Evolutionary conservation across 2,888 invertebrate genomes (phyloP).

Genomic region (Pammene fasciana): DNA sequence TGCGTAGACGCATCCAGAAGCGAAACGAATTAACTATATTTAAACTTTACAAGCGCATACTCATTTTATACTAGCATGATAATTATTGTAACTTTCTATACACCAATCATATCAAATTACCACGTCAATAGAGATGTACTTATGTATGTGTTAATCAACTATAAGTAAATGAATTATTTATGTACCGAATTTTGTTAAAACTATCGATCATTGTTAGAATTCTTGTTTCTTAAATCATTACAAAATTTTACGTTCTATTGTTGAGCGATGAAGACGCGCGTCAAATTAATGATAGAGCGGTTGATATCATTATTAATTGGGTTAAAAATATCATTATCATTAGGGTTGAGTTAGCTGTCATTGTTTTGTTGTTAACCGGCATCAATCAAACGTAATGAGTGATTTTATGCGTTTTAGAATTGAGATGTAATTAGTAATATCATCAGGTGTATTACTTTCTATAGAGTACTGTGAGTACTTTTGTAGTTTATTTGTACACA

Average conservation of each 20-base stretch:
- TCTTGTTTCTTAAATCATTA: slow-evolving; percentile 34
- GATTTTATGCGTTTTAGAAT: slow-evolving; percentile 24
- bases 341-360: slow-evolving; percentile 49
- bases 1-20: neutral
- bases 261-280: slow-evolving; percentile 65
- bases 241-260: slow-evolving; percentile 44
- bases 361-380: slow-evolving; percentile 46
- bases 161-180: slow-evolving; percentile 25
- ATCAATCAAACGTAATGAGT: slow-evolving; percentile 49
- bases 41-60: neutral
- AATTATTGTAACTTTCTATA: slow-evolving; percentile 29
- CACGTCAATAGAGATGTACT: slow-evolving; percentile 21
- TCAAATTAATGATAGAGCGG: slow-evolving; percentile 68
- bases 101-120: slow-evolving; percentile 30
- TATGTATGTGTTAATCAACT: slow-evolving; percentile 27
- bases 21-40: neutral
- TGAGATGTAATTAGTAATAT: slow-evolving; percentile 27
- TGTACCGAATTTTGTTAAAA: slow-evolving; percentile 10
- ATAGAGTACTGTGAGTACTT: neutral
- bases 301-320: slow-evolving; percentile 77
- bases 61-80: neutral
- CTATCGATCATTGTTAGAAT: slow-evolving; percentile 35
- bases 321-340: slow-evolving; percentile 72
- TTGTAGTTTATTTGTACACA: too few relatives aligned
- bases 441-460: neutral